Percentiles rank a stretch among this genome's conserved stretches.
Conservation (phyloP, 2,888 invertebrate species). For the Venustoraphidia nigricollis region DNA sequence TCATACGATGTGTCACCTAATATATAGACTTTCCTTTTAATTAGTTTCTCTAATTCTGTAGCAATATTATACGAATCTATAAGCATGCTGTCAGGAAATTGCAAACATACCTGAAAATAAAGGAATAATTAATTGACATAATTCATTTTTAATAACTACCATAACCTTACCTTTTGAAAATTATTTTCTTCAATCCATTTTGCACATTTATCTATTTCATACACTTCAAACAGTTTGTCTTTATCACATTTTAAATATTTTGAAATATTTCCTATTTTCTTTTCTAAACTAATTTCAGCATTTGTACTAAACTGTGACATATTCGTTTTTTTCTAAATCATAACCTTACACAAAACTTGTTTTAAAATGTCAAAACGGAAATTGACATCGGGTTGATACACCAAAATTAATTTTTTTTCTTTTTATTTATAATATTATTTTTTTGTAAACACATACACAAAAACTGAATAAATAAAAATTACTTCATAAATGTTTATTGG, state of each 20-base stretch:
- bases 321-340: neutral
- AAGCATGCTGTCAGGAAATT: slow-evolving; percentile 77
- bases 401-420: neutral
- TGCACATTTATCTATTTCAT: slow-evolving; percentile 42
- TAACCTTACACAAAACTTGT: neutral
- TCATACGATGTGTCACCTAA: slow-evolving; percentile 86
- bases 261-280: slow-evolving; percentile 24
- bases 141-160: slow-evolving; percentile 6
- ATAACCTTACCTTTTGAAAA: slow-evolving; percentile 42
- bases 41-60: slow-evolving; percentile 28
- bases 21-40: slow-evolving; percentile 53
- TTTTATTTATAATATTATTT: neutral
- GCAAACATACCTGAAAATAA: slow-evolving; percentile 61
- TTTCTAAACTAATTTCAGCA: slow-evolving; percentile 35
- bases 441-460: neutral
- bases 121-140: neutral
- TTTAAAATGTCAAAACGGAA: neutral
- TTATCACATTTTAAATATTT: slow-evolving; percentile 13
- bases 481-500: too few relatives aligned
- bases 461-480: too few relatives aligned
- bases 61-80: slow-evolving; percentile 51
- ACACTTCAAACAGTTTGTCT: slow-evolving; percentile 30
- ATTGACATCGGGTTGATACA: neutral
- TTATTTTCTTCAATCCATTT: slow-evolving; percentile 55
- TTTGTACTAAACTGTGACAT: slow-evolving; percentile 38